Conservation (phyloP, 2,113 vertebrate genomes). For the Chaetodon auriga region DNA sequence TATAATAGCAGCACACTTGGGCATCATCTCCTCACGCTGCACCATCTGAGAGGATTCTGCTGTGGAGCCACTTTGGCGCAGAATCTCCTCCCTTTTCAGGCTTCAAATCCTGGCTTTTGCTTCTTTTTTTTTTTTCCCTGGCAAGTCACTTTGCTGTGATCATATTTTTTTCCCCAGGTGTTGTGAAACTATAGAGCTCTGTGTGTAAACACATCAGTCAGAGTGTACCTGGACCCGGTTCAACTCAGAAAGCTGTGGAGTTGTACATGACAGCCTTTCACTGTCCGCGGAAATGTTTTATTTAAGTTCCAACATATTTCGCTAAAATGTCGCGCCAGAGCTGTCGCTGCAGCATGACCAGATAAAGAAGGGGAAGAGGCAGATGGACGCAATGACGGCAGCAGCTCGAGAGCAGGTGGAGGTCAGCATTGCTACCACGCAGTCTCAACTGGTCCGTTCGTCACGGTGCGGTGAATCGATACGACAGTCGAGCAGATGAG, state of each 20-base stretch:
- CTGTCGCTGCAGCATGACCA: conserved; percentile 25
- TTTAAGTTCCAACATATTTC: conserved; percentile 35
- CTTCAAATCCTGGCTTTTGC: conserved; percentile 40
- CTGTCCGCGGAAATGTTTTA: conserved; percentile 15
- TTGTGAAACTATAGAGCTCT: conserved; percentile 39
- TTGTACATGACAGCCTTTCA: conserved; percentile 28
- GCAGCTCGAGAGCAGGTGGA: conserved; percentile 66
- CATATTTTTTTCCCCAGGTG: conserved; percentile 51
- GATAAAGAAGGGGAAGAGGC: conserved; percentile 50
- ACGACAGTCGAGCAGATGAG: conserved; percentile 58
- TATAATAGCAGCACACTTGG: conserved; percentile 30
- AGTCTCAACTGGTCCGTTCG: conserved; percentile 48
- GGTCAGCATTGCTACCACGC: conserved; percentile 55
- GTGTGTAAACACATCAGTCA: conserved; percentile 61
- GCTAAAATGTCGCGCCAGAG: neutral
- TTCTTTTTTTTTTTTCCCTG: conserved; percentile 47
- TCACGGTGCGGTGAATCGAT: conserved; percentile 66
- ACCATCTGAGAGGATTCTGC: conserved; percentile 22
- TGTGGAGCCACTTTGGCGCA: conserved; percentile 17
- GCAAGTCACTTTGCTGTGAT: conserved; percentile 38
- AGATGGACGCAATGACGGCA: conserved; percentile 70
- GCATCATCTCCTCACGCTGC: neutral
- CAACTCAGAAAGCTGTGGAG: conserved; percentile 32
- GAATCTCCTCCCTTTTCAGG: conserved; percentile 26
- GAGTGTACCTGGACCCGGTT: conserved; percentile 30